These are phyloP conservation scores for Elaphurus davidianus DNA, from an alignment of 2,113 vertebrate species.

Conservation along the genomic window DNA sequence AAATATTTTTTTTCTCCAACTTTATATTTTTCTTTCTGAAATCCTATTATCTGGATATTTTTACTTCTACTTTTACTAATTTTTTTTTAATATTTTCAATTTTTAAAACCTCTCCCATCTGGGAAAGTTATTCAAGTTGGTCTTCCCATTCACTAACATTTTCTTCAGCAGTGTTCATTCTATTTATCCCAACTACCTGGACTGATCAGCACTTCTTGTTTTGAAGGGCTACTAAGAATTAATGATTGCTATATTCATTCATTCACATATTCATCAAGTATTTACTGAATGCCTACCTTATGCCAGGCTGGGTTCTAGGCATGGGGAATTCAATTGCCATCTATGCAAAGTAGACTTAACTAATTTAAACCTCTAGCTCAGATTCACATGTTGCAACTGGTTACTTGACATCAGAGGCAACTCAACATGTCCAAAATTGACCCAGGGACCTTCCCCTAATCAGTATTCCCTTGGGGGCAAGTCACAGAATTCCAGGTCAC, in stretches of 20 bases:
- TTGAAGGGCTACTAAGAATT: background rate
- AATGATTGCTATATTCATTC: background rate
- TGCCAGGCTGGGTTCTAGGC: background rate
- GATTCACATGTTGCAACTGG: background rate
- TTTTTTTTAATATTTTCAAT: background rate
- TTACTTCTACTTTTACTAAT: background rate
- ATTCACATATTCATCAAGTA: background rate
- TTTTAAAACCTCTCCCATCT: background rate
- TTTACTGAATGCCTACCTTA: background rate
- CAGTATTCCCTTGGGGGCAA: background rate
- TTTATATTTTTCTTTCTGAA: background rate
- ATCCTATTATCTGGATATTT: background rate
- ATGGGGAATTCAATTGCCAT: background rate
- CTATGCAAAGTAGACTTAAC: background rate
- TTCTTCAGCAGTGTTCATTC: background rate
- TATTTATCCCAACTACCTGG: background rate
- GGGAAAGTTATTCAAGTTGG: background rate
- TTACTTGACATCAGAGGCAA: background rate
- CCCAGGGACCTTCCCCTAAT: background rate
- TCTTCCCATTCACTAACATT: background rate
- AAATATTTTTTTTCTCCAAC: background rate
- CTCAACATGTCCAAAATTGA: background rate
- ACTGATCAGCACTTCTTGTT: background rate
- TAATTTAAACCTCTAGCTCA: background rate
- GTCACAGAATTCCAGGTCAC: background rate